A percentile compares a stretch with the other conserved stretches of the same genome.
phyloP scores from a whole-genome alignment of 1,140 invertebrate species.

The Bombus superbus region DNA sequence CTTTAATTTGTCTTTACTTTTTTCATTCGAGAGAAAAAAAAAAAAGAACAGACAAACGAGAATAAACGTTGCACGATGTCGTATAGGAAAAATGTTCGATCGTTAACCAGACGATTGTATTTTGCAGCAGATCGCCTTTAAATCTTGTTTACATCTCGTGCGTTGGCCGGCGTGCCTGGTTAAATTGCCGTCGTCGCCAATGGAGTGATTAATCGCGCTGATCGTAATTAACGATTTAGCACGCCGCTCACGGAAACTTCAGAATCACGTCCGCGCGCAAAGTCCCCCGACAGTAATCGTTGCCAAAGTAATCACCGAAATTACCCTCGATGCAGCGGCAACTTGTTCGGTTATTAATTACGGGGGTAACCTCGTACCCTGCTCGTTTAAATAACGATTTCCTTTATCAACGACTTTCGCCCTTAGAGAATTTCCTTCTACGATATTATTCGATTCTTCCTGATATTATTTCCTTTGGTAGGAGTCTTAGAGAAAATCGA shows the following conservation, averaged over 20 bases:
- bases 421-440: not conserved
- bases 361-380: not conserved
- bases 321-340: slow-evolving; percentile 27
- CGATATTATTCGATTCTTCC: not conserved
- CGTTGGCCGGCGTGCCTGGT: slow-evolving; percentile 10
- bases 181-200: slow-evolving; percentile 46
- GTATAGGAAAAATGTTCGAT: not conserved
- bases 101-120: not conserved
- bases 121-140: not conserved
- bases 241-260: slow-evolving; percentile 40
- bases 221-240: slow-evolving; percentile 55
- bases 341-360: slow-evolving; percentile 54
- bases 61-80: too few species aligned
- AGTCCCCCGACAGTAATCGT: slow-evolving; percentile 41
- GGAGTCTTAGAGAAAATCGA: not conserved
- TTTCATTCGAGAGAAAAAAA: too few species aligned
- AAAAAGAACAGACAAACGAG: too few species aligned
- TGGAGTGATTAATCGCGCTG: slow-evolving; percentile 49
- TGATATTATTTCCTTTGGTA: not conserved
- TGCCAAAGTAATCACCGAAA: slow-evolving; percentile 48
- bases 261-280: slow-evolving; percentile 31
- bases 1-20: too few species aligned
- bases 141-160: slow-evolving; percentile 39
- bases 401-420: slow-evolving; percentile 2
- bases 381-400: slow-evolving; percentile 41